Percentiles rank a stretch among this genome's conserved stretches.
Evolutionary conservation across 2,797 vertebrate genomes (phyloP).

Genomic region (Scomberomorus guttatus): DNA sequence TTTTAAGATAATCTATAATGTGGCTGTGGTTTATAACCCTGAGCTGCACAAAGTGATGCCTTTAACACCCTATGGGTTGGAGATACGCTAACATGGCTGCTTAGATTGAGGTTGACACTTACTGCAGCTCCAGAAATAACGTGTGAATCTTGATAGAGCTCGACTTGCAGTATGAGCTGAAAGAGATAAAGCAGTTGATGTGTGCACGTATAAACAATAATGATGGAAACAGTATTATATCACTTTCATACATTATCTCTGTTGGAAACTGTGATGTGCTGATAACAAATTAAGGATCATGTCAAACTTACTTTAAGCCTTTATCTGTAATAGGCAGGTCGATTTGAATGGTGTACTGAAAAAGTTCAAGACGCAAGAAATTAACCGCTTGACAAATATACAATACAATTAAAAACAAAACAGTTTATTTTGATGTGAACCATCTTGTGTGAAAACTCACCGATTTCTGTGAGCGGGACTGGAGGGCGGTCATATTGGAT

Average conservation of each 20-base stretch:
- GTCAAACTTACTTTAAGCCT: constrained; percentile 81
- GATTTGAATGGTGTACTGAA: constrained; percentile 83
- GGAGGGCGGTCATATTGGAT: constrained; percentile 79
- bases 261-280: background rate
- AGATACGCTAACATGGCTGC: background rate
- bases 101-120: constrained; percentile 78
- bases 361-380: constrained; percentile 12
- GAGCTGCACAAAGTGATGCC: background rate
- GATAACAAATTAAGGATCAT: background rate
- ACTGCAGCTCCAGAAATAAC: constrained; percentile 91
- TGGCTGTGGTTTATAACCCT: constrained; percentile 7
- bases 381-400: background rate
- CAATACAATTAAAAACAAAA: too few relatives aligned
- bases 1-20: background rate
- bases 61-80: background rate
- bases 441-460: constrained; percentile 75
- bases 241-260: background rate
- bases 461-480: constrained; percentile 78
- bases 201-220: background rate
- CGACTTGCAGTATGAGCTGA: constrained; percentile 90
- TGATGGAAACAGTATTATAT: fast-evolving
- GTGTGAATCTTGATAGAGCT: constrained; percentile 88
- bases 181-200: constrained; percentile 39
- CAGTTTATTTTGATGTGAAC: background rate
- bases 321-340: constrained; percentile 68